These are phyloP conservation scores for Tetramorium alpestre DNA, from an alignment of 1,140 invertebrate species.

Conservation along the genomic window DNA sequence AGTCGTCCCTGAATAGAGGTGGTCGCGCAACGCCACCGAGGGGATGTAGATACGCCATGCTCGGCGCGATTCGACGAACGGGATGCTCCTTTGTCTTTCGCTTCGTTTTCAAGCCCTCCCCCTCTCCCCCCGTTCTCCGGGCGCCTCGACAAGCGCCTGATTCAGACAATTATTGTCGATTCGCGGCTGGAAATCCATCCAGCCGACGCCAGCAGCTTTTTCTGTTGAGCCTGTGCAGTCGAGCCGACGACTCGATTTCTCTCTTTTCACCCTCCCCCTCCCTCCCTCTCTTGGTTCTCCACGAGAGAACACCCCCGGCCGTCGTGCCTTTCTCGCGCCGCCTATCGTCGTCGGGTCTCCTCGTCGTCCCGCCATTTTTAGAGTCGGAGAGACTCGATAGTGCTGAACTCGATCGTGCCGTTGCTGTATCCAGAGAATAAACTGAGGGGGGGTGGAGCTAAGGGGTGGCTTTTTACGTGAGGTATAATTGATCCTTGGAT, in stretches of 20 bases:
- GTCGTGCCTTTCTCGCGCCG: slow-evolving; percentile 57
- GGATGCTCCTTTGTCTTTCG: slow-evolving; percentile 83
- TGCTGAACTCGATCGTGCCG: slow-evolving; percentile 44
- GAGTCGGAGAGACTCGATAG: slow-evolving; percentile 23
- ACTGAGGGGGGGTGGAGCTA: background rate
- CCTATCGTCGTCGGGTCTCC: slow-evolving; percentile 49
- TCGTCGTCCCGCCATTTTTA: slow-evolving; percentile 48
- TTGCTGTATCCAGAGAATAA: slow-evolving; percentile 18
- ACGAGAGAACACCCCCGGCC: slow-evolving; percentile 4
- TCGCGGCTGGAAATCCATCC: slow-evolving; percentile 74
- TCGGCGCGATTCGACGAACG: slow-evolving; percentile 82
- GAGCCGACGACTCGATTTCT: slow-evolving; percentile 67
- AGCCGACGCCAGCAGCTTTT: slow-evolving; percentile 74
- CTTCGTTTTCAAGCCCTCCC: slow-evolving; percentile 73
- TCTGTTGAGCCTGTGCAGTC: slow-evolving; percentile 59
- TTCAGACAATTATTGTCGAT: slow-evolving; percentile 78
- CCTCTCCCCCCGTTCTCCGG: slow-evolving; percentile 47
- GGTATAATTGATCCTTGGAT: slow-evolving; percentile 51
- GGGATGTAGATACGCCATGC: slow-evolving; percentile 85
- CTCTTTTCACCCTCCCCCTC: slow-evolving; percentile 46
- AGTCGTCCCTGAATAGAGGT: slow-evolving; percentile 78
- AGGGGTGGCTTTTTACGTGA: slow-evolving; percentile 26
- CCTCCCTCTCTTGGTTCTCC: background rate
- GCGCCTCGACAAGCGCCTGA: slow-evolving; percentile 64
- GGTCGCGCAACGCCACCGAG: slow-evolving; percentile 66